Conservation (phyloP, 2,797 vertebrate species). For the Phoeniculus purpureus region DNA sequence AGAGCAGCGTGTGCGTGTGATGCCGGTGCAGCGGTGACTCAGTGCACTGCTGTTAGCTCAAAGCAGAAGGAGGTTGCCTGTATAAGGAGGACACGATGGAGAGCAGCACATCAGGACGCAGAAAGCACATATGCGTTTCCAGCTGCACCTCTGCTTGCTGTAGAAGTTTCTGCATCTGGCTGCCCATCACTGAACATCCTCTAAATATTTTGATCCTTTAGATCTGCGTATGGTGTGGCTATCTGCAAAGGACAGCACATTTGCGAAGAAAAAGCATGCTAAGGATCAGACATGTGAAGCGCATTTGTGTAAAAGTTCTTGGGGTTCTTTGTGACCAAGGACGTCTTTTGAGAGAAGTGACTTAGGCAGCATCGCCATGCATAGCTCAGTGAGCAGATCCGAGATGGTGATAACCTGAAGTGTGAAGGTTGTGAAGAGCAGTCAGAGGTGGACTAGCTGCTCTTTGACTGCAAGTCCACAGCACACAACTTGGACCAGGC, state of each 20-base stretch:
- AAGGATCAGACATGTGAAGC: not conserved
- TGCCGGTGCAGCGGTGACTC: not conserved
- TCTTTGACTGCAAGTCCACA: rapidly evolving
- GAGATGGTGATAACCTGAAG: not conserved
- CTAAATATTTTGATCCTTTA: not conserved
- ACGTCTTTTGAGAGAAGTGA: not conserved
- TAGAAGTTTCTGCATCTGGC: not conserved
- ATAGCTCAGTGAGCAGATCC: not conserved
- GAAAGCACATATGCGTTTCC: not conserved
- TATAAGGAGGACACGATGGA: not conserved
- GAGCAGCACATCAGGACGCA: too few species aligned
- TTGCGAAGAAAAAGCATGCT: too few species aligned
- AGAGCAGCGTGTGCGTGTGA: rapidly evolving
- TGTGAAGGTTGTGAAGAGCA: not conserved
- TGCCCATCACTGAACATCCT: not conserved
- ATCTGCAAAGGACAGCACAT: not conserved
- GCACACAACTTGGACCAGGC: not conserved
- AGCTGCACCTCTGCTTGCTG: not conserved
- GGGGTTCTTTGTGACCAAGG: not conserved
- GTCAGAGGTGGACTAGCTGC: not conserved
- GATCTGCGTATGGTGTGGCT: not conserved
- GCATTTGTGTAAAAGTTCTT: not conserved
- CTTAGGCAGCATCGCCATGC: not conserved
- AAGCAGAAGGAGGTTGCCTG: not conserved
- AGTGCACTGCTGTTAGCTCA: not conserved